Conservation (phyloP, 2,797 vertebrate genomes). For the Momotus momota region DNA sequence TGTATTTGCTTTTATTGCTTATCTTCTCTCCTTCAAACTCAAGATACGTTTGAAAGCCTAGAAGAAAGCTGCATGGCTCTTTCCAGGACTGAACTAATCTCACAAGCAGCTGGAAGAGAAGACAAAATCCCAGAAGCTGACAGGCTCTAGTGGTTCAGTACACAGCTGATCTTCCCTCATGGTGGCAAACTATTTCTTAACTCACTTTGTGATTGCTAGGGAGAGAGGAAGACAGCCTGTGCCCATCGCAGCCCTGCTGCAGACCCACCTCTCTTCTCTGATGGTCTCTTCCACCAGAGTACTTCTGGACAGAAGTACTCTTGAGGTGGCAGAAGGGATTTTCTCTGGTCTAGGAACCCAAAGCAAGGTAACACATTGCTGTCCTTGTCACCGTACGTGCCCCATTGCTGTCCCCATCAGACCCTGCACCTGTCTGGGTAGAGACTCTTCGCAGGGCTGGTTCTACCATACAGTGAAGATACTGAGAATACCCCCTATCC, state of each 20-base stretch:
- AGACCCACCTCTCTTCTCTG: not conserved
- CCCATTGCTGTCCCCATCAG: not conserved
- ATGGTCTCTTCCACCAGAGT: not conserved
- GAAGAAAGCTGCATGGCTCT: not conserved
- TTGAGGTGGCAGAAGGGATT: not conserved
- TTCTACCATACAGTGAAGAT: not conserved
- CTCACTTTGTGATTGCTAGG: fast-evolving
- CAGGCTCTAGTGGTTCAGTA: not conserved
- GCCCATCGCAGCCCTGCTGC: not conserved
- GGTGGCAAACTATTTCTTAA: not conserved
- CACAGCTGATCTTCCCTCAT: not conserved
- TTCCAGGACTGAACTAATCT: not conserved
- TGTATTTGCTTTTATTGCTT: not conserved
- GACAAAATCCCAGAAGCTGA: not conserved
- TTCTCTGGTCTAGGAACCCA: not conserved
- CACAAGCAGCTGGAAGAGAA: not conserved
- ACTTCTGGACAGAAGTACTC: not conserved
- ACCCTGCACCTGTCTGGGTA: not conserved
- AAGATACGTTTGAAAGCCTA: not conserved
- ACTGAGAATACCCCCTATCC: not conserved
- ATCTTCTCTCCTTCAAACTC: not conserved
- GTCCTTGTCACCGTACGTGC: not conserved
- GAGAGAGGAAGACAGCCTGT: not conserved
- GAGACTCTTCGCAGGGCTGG: not conserved
- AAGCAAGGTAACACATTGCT: not conserved